Evolutionary conservation across 2,113 vertebrate species (phyloP).

Genomic region (Solenodon paradoxus): DNA sequence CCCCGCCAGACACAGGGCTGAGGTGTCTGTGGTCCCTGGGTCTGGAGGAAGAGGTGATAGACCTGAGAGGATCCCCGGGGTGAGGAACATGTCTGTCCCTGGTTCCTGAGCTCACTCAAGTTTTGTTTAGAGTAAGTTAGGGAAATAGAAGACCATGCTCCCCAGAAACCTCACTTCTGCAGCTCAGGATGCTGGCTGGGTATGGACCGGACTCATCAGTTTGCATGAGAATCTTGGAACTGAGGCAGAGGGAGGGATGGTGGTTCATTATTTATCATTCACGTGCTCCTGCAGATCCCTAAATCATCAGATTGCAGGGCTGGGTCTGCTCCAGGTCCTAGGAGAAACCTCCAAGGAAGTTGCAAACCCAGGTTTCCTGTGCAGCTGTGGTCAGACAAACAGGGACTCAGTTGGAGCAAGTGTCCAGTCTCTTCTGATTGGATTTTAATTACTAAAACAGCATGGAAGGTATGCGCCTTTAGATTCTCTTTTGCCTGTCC

Average conservation of each 20-base stretch:
- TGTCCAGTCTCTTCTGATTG: not conserved
- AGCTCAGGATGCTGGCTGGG: accelerated
- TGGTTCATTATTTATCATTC: not conserved
- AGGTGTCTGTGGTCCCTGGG: accelerated
- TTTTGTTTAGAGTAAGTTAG: not conserved
- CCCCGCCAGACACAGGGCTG: not conserved
- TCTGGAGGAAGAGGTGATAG: not conserved
- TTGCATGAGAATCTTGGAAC: not conserved
- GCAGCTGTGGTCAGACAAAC: accelerated
- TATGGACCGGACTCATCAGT: not conserved
- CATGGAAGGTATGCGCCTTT: not conserved
- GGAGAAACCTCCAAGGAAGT: not conserved
- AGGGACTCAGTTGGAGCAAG: accelerated
- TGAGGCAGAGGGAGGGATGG: not conserved
- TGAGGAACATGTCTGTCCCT: no score
- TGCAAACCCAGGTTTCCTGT: no score
- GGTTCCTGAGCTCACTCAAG: not conserved
- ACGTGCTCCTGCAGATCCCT: accelerated
- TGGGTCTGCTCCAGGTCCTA: not conserved
- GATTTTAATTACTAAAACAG: not conserved
- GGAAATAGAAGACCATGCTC: not conserved
- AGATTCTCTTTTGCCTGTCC: accelerated
- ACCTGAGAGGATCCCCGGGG: not conserved
- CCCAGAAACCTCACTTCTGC: not conserved
- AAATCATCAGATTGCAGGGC: not conserved